Percentiles rank a stretch among this genome's conserved stretches.
These are phyloP conservation scores for Biston stratarius DNA, from an alignment of 2,888 invertebrate species.

Conservation along the genomic window DNA sequence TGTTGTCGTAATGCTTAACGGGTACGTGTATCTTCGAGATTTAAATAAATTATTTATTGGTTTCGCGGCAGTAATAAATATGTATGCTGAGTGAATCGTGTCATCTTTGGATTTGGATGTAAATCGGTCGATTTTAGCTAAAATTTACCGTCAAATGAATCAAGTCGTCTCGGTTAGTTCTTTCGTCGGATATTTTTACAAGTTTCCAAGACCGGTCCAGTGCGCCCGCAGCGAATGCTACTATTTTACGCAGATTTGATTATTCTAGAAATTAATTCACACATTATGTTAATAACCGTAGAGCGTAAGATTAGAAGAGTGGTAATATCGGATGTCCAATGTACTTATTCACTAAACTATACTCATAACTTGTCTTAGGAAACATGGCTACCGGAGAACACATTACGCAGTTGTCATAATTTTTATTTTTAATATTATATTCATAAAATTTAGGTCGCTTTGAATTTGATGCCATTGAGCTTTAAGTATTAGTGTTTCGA, in stretches of 20 bases:
- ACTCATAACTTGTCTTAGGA: slow-evolving; percentile 8
- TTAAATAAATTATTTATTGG: slow-evolving; percentile 68
- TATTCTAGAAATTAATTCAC: slow-evolving; percentile 35
- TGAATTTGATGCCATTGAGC: not conserved
- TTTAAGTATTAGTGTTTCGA: not conserved
- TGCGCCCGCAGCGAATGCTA: slow-evolving; percentile 39
- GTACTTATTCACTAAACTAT: slow-evolving; percentile 1
- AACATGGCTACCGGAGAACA: slow-evolving; percentile 3
- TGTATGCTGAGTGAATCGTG: slow-evolving; percentile 48
- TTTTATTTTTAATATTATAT: slow-evolving; percentile 7
- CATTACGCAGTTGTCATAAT: slow-evolving; percentile 6
- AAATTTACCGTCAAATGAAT: slow-evolving; percentile 61
- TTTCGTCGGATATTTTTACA: slow-evolving; percentile 43
- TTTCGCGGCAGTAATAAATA: slow-evolving; percentile 39
- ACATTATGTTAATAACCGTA: slow-evolving; percentile 24
- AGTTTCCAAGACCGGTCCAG: slow-evolving; percentile 30
- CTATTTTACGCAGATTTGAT: slow-evolving; percentile 42
- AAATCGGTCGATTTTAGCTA: slow-evolving; percentile 58
- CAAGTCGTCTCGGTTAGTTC: slow-evolving; percentile 42
- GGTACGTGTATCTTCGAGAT: slow-evolving; percentile 58
- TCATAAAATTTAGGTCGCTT: not conserved
- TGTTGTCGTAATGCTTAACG: slow-evolving; percentile 34
- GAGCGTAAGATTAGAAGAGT: slow-evolving; percentile 23
- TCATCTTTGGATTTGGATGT: slow-evolving; percentile 55
- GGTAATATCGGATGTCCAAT: slow-evolving; percentile 18